Base-by-base conservation (phyloP, 1,140 invertebrate species). In the Drosophila saltans region DNA sequence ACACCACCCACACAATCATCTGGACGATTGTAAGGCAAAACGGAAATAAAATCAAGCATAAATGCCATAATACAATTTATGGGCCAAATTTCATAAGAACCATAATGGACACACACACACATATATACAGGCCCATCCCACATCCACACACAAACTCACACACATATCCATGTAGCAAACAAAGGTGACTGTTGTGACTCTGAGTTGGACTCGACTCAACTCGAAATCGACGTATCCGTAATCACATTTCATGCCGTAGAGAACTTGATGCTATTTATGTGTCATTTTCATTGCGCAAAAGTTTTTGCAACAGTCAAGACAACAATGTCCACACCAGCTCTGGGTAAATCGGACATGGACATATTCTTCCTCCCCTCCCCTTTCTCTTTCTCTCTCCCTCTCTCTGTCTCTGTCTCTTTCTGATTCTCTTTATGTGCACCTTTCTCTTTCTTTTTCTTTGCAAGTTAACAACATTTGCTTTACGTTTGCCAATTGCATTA, bases 21-120 rank as follows among this genome's bases (percentile, higher is more conserved):
- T 65, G 61, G 68, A 62, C 71, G 67, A 80, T 80, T 77, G 78
- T 76, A 55, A 63, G 66, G 72, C 60, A 68, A 73, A 78, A 59
- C 75, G 82, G 83, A 91, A 91, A 91, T 91, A 91, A 91, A 91
- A 91, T 91, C 88, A 91, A 91, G 83, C 88, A 88, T 81, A 91
- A 91, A 91, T 91, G 88, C 83, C 91, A 91, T 91, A 91, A 91
- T 88, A 91, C 88, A 89, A 91, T 91, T 91, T 91, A 90, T 90
- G 85, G 81, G 85, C 78, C 86, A 80, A 89, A 89, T 89, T 88
- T 89, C 84, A 89, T 88, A 80, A 88, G 85, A 79, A 72, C 80
- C 77, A 89, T 89, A 83, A 88, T 88, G 84, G 83, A 89, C 77
- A 66, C 41, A 48, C 67, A 52, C 48, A 64, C 28, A 69, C 70